Base-by-base conservation (phyloP, 2,888 invertebrate species). In the Argyra leucocephala region DNA sequence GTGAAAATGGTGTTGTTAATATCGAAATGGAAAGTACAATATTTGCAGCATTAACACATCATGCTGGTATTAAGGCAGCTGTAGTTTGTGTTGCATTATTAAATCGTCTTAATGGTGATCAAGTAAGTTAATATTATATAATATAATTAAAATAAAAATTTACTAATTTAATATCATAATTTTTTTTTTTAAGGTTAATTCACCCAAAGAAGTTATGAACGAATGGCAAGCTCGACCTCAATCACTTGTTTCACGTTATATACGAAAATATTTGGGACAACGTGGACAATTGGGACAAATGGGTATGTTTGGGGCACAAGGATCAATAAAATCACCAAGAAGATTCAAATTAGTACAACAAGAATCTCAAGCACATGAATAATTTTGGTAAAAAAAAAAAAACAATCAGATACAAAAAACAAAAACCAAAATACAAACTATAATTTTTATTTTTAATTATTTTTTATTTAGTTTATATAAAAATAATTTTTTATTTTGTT, bases 11-110 rank as follows among this genome's bases (percentile, higher is more conserved):
- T 2, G 91, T 98, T 18, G 86, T 90, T 24, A 98, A 98, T 80
- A 96, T 98, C 73, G 98, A 98, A 82, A 96, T 96, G 97, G 98
- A 98, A 81, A 90, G 92, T 57, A 84, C 93, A 10, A 90, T 92
- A 18, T 96, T 98, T 77, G 93, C 96, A 0, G 95, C 96, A 1
- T 85, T 96, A 64, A 96, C 95, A 26, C 90, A 93, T 77, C 91
- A 93, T 77, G 96, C 96, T 10, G 93, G 94, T 18, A 91, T 96
- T 71, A 89, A 88, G 77, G 90, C 94, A 0, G 95, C 93, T n/a
- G 91, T 97, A 48, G 85, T 96, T 26, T 98, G 97, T 78, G 97
- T 96, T 64, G 88, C 96, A 0, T 80, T 98, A 37, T 82, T 98
- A 64, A 94, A 98, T 81, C 85, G 98, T 69, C 85, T 97, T 59